Conservation (phyloP, 2,888 invertebrate species). For the Euspilapteryx auroguttella region DNA sequence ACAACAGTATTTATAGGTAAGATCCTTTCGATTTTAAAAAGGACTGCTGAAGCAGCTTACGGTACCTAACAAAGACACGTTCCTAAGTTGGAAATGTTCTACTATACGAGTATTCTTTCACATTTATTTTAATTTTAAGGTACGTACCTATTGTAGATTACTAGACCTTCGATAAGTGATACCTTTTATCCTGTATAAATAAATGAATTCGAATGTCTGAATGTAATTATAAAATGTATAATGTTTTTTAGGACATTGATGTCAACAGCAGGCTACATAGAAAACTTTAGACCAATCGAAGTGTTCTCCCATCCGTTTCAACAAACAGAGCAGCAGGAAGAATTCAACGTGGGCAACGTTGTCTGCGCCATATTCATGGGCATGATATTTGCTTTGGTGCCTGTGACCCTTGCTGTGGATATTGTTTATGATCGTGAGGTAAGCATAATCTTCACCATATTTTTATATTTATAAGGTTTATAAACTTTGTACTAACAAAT, state of each 20-base stretch:
- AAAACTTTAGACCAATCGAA: slow-evolving; percentile 62
- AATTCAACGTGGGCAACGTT: slow-evolving; percentile 71
- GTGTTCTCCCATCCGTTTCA: slow-evolving; percentile 72
- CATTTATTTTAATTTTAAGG: no score
- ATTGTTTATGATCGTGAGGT: slow-evolving; percentile 86
- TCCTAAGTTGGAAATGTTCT: no score
- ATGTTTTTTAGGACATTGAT: no score
- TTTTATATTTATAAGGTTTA: neutral
- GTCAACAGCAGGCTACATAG: slow-evolving; percentile 27
- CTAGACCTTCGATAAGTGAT: no score
- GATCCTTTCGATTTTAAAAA: slow-evolving; percentile 11
- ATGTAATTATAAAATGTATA: no score
- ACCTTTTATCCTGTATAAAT: no score
- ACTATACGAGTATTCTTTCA: no score
- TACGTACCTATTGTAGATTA: no score
- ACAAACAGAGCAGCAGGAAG: slow-evolving; percentile 72
- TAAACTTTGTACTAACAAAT: slow-evolving; percentile 8
- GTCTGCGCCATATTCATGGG: slow-evolving; percentile 78
- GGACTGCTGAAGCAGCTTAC: no score
- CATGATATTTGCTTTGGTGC: slow-evolving; percentile 77
- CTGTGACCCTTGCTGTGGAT: slow-evolving; percentile 76
- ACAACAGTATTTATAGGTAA: slow-evolving; percentile 72
- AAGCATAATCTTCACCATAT: slow-evolving; percentile 10
- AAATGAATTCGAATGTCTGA: no score
- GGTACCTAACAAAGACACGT: no score